A percentile compares a stretch with the other conserved stretches of the same genome.
Evolutionary conservation across 2,888 invertebrate genomes (phyloP).

Genomic region (Parnassius apollo): DNA sequence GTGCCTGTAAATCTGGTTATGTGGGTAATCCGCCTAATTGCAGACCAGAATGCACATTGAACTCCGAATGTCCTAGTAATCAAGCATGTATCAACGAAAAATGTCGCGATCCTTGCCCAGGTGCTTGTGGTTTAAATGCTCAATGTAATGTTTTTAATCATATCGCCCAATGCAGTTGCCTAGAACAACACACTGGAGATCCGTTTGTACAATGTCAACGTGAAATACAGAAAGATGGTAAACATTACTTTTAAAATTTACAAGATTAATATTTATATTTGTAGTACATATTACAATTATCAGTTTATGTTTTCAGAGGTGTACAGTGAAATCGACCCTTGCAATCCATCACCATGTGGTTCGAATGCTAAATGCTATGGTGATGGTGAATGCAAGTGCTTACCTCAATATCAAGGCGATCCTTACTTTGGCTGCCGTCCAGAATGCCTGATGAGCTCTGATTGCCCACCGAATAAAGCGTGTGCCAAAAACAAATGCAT

Average conservation of each 20-base stretch:
- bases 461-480: conserved; percentile 86
- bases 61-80: conserved; percentile 85
- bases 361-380: conserved; percentile 84
- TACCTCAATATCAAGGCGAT: conserved; percentile 88
- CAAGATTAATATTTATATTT: conserved; percentile 2
- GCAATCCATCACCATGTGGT: conserved; percentile 85
- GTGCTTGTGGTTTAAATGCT: conserved; percentile 83
- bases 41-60: conserved; percentile 85
- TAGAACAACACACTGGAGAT: conserved; percentile 80
- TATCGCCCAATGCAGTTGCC: conserved; percentile 83
- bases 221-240: conserved; percentile 58
- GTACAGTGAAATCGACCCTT: conserved; percentile 72
- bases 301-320: conserved; percentile 42
- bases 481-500: conserved; percentile 87
- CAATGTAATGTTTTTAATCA: conserved; percentile 83
- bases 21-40: conserved; percentile 85
- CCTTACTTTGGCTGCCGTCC: conserved; percentile 89
- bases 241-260: conserved; percentile 26
- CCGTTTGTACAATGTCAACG: conserved; percentile 77
- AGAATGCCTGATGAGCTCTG: conserved; percentile 88
- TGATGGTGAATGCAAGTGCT: conserved; percentile 86
- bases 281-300: neutral
- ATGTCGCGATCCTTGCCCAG: conserved; percentile 85
- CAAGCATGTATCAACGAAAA: conserved; percentile 84
- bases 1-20: conserved; percentile 81